These are phyloP conservation scores for Simalia tracyae DNA, from an alignment of 2,797 vertebrate species.

Conservation along the genomic window DNA sequence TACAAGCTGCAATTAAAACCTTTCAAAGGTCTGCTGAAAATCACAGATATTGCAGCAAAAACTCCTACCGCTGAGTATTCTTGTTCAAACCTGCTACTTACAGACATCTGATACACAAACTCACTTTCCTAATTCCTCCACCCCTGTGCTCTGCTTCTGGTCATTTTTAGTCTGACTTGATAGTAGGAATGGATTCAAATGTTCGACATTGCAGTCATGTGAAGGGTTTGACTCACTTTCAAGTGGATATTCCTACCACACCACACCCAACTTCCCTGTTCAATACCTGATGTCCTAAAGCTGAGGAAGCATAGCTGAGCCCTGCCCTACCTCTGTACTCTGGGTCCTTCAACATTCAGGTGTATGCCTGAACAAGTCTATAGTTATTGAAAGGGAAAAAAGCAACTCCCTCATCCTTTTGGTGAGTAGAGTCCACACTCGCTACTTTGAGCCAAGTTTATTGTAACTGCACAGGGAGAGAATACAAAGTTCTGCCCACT, in stretches of 20 bases:
- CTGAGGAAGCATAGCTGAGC: not conserved
- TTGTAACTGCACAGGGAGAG: not conserved
- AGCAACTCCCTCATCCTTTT: not conserved
- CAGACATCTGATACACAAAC: not conserved
- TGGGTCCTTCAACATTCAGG: not conserved
- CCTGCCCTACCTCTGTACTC: not conserved
- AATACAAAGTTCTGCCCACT: not conserved
- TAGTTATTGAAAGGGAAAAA: not conserved
- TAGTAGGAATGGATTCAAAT: not conserved
- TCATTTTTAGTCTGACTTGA: not conserved
- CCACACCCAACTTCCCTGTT: not conserved
- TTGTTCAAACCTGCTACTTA: conserved; percentile 9
- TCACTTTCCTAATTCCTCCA: not conserved
- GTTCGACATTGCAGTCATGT: not conserved
- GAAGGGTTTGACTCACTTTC: not conserved
- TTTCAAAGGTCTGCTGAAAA: conserved; percentile 28
- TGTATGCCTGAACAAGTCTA: not conserved
- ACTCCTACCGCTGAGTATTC: not conserved
- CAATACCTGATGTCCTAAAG: not conserved
- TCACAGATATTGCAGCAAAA: not conserved
- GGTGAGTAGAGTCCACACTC: not conserved
- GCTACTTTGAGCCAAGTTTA: not conserved
- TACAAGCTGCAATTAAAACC: conserved; percentile 13
- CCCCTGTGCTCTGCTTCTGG: not conserved
- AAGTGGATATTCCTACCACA: not conserved